These are phyloP conservation scores for Grammomys surdaster DNA, from an alignment of 2,113 vertebrate genomes.

Conservation along the genomic window DNA sequence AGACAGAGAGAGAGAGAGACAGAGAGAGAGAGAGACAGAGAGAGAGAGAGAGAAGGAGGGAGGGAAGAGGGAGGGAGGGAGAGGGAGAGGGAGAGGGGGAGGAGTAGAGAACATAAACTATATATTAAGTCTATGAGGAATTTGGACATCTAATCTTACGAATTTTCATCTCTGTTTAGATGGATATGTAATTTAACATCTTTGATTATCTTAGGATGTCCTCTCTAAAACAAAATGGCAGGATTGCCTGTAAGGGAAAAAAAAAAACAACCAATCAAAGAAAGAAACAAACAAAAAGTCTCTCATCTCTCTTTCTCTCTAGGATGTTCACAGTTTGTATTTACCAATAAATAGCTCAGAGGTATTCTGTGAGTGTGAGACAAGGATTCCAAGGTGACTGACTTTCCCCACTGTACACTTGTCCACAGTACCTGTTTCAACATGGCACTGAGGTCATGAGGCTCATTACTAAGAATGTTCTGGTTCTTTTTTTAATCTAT, in stretches of 20 bases:
- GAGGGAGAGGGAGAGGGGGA: too few relatives aligned
- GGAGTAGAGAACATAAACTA: not conserved
- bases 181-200: not conserved
- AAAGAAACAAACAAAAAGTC: too few relatives aligned
- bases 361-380: not conserved
- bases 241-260: not conserved
- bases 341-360: not conserved
- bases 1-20: too few relatives aligned
- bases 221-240: slow-evolving; percentile 11
- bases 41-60: too few relatives aligned
- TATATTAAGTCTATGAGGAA: not conserved
- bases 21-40: too few relatives aligned
- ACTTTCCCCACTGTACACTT: not conserved
- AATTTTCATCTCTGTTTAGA: not conserved
- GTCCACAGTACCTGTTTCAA: not conserved
- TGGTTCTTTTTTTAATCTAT: not conserved
- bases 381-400: not conserved
- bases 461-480: not conserved
- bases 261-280: not conserved
- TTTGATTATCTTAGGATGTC: slow-evolving; percentile 9
- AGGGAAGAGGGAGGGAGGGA: too few relatives aligned
- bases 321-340: not conserved
- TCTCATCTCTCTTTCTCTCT: not conserved
- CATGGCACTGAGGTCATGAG: not conserved
- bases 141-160: not conserved